phyloP scores from a whole-genome alignment of 2,888 invertebrate genomes.

The Tribolium freemani region DNA sequence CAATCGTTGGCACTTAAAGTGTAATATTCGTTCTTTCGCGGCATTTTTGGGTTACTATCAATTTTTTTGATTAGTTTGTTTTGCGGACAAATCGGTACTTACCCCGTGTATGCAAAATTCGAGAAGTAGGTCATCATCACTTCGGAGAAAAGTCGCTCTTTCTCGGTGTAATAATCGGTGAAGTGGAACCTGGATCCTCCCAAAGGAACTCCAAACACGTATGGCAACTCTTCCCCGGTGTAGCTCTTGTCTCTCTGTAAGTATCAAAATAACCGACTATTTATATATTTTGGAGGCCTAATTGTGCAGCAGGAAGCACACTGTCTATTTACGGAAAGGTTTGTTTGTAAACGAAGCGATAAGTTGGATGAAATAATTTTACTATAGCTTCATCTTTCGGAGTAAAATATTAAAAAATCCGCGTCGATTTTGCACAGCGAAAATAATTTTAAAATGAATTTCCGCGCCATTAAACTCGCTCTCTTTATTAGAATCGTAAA shows the following conservation, averaged over 20 bases:
- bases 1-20: conserved; percentile 77
- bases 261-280: conserved; percentile 52
- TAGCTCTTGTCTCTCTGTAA: conserved; percentile 80
- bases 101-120: conserved; percentile 93
- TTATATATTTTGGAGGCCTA: conserved; percentile 42
- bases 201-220: conserved; percentile 88
- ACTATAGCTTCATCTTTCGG: too few species aligned
- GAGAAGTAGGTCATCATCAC: conserved; percentile 91
- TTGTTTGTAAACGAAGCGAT: conserved; percentile 3
- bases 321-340: not conserved
- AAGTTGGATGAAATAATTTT: not conserved
- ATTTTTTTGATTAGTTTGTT: not conserved
- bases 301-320: conserved; percentile 34
- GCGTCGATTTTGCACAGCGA: not conserved
- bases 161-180: conserved; percentile 79
- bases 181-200: conserved; percentile 77
- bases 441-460: conserved; percentile 38
- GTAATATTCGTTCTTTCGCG: conserved; percentile 75
- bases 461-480: conserved; percentile 35
- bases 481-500: conserved; percentile 41
- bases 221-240: conserved; percentile 89
- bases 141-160: conserved; percentile 86
- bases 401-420: not conserved
- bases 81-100: conserved; percentile 62
- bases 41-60: conserved; percentile 83